Percentiles rank a stretch among this genome's conserved stretches.
Conservation (phyloP, 2,888 invertebrate genomes). For the Dascillus cervinus region DNA sequence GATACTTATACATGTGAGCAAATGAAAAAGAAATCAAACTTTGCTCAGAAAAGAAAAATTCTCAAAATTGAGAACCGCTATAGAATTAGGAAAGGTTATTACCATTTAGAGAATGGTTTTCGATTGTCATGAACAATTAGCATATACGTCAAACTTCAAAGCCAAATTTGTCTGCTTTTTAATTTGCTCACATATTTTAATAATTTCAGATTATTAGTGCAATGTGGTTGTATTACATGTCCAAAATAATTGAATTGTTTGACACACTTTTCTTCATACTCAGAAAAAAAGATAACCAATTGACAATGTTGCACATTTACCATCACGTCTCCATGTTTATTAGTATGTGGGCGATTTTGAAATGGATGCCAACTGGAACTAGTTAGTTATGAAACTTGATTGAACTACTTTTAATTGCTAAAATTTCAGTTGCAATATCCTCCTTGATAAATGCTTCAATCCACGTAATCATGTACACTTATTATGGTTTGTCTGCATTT, state of each 20-base stretch:
- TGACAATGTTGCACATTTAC: conserved; percentile 92
- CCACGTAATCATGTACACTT: conserved; percentile 91
- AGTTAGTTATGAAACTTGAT: conserved; percentile 61
- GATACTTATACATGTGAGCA: too few species aligned
- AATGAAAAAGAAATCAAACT: too few species aligned
- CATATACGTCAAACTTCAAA: too few species aligned
- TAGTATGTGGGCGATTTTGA: conserved; percentile 93
- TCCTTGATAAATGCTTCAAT: conserved; percentile 88
- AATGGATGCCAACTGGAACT: conserved; percentile 90
- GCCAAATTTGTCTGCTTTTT: too few species aligned
- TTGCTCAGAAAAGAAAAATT: too few species aligned
- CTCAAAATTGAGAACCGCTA: too few species aligned
- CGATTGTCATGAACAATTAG: too few species aligned
- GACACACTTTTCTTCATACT: conserved; percentile 93
- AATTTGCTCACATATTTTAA: too few species aligned
- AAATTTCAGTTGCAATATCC: conserved; percentile 80
- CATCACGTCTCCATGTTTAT: conserved; percentile 94
- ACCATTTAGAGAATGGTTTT: too few species aligned
- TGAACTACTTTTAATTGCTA: too few species aligned
- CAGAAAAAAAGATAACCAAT: conserved; percentile 83
- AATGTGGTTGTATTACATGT: conserved; percentile 96
- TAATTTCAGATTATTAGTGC: conserved; percentile 88
- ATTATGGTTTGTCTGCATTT: conserved; percentile 83
- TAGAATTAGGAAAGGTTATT: too few species aligned
- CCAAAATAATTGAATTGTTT: conserved; percentile 85